A percentile compares a stretch with the other conserved stretches of the same genome.
These are phyloP conservation scores for Daphoenositta chrysoptera DNA, from an alignment of 2,113 vertebrate species.

Conservation along the genomic window DNA sequence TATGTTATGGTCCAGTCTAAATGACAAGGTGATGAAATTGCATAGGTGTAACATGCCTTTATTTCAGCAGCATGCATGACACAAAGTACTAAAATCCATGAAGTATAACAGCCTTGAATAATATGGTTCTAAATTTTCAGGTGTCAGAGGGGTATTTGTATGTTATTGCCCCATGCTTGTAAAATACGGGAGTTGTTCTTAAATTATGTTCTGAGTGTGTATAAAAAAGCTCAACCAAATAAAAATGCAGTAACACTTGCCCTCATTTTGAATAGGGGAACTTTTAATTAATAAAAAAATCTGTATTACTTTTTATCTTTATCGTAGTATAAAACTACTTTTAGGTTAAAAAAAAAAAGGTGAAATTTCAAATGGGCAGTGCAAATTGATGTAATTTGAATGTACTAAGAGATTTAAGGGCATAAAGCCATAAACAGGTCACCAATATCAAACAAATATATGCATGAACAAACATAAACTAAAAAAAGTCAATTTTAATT, in stretches of 20 bases:
- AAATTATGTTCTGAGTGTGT: neutral
- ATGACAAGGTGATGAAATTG: constrained; percentile 52
- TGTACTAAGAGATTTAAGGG: neutral
- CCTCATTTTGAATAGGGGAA: neutral
- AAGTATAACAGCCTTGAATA: neutral
- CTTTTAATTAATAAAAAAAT: neutral
- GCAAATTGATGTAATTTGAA: neutral
- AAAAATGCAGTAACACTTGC: neutral
- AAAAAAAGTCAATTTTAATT: neutral
- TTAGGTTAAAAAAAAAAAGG: neutral
- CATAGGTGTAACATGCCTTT: constrained; percentile 11
- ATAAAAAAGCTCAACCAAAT: neutral
- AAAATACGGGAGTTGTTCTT: neutral
- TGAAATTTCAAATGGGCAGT: neutral
- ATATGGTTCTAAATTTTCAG: neutral
- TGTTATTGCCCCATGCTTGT: neutral
- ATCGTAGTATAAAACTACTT: neutral
- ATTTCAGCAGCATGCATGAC: constrained; percentile 15
- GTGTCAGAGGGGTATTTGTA: neutral
- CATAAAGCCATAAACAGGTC: neutral
- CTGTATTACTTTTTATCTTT: neutral
- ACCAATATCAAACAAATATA: neutral
- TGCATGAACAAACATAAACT: neutral
- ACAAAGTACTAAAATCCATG: constrained; percentile 27
- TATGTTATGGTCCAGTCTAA: constrained; percentile 13